Percentiles rank a stretch among this genome's conserved stretches.
Evolutionary conservation across 2,113 vertebrate species (phyloP).

Genomic region (Lagopus muta): DNA sequence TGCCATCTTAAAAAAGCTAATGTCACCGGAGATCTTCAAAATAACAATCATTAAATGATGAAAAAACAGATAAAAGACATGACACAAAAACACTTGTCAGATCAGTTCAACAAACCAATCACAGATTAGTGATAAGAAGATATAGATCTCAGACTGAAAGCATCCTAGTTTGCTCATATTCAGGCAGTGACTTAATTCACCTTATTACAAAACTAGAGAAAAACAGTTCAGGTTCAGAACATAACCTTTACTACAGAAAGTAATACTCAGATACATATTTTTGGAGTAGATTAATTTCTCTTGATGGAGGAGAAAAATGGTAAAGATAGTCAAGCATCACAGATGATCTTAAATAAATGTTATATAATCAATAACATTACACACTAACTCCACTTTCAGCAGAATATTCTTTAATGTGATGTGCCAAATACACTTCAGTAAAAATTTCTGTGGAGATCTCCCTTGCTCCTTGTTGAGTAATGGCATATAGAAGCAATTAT

Average conservation of each 20-base stretch:
- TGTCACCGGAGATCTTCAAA: not conserved
- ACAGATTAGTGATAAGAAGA: not conserved
- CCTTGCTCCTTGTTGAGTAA: not conserved
- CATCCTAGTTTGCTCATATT: not conserved
- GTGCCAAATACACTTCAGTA: not conserved
- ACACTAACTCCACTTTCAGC: not conserved
- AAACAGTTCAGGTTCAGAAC: not conserved
- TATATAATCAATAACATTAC: not conserved
- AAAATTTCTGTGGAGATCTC: not conserved
- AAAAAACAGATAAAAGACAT: not conserved
- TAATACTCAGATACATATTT: not conserved
- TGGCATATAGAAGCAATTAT: conserved; percentile 4
- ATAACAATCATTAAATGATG: not conserved
- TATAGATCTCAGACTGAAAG: not conserved
- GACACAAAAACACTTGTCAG: not conserved
- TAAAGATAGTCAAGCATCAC: not conserved
- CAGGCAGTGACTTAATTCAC: not conserved
- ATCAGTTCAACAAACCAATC: not conserved
- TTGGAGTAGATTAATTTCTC: not conserved
- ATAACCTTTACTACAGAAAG: not conserved
- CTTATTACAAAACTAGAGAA: not conserved
- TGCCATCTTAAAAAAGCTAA: not conserved
- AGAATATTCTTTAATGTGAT: not conserved
- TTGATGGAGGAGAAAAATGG: not conserved
- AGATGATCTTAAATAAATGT: not conserved